Percentiles rank a stretch among this genome's conserved stretches.
Conservation (phyloP, 2,888 invertebrate genomes). For the Maniola hyperantus region DNA sequence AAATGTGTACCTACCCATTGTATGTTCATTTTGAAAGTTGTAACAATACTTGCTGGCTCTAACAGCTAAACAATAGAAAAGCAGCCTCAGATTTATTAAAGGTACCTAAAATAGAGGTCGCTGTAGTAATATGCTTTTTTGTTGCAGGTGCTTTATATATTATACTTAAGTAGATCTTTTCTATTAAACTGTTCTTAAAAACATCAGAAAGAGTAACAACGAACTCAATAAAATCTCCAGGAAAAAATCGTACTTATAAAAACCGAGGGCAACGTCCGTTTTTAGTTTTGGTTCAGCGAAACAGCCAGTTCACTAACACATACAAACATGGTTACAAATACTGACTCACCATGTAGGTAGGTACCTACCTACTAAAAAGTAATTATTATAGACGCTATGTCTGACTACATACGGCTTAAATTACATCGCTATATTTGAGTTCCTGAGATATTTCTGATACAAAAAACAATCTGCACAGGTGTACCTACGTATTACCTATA, state of each 20-base stretch:
- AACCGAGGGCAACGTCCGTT: constrained; percentile 75
- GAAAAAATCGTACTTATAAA: constrained; percentile 61
- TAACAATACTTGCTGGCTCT: too few species aligned
- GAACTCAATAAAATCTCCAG: constrained; percentile 50
- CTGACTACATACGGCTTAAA: constrained; percentile 28
- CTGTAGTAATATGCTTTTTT: background rate
- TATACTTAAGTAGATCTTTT: background rate
- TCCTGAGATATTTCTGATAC: constrained; percentile 9
- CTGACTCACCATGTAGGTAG: constrained; percentile 27
- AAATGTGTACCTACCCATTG: too few species aligned
- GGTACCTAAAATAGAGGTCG: too few species aligned
- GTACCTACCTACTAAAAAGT: background rate
- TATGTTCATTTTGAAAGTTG: too few species aligned
- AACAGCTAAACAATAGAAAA: too few species aligned
- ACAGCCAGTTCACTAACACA: constrained; percentile 54
- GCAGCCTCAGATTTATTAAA: too few species aligned
- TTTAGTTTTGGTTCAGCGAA: constrained; percentile 70
- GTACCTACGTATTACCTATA: background rate
- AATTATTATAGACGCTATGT: constrained; percentile 33
- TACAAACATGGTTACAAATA: constrained; percentile 37
- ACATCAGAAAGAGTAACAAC: constrained; percentile 39
- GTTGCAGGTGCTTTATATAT: background rate
- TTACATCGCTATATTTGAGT: constrained; percentile 24
- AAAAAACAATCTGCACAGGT: constrained; percentile 13
- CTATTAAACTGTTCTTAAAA: constrained; percentile 14